Conservation (phyloP, 2,113 vertebrate species). For the Callithrix jacchus region DNA sequence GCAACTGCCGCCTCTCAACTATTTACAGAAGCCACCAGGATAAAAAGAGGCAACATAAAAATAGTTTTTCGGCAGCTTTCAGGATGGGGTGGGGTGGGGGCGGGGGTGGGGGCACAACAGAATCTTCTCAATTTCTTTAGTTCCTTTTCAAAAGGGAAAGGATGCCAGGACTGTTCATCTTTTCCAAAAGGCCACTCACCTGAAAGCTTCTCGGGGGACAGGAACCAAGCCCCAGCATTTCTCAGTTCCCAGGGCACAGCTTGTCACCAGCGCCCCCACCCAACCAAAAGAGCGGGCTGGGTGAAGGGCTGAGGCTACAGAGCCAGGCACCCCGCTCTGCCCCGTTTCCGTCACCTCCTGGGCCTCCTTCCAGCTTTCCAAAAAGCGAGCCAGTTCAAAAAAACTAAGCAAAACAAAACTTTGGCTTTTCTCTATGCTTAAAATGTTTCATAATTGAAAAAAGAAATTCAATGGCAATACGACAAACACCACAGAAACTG, state of each 20-base stretch:
- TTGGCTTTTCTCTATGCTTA: not conserved
- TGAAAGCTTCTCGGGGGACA: not conserved
- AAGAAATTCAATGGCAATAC: not conserved
- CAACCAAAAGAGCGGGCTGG: not conserved
- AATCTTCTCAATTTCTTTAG: slow-evolving; percentile 22
- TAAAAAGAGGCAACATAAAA: slow-evolving; percentile 75
- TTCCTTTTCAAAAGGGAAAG: not conserved
- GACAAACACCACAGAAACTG: not conserved
- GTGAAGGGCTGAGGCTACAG: not conserved
- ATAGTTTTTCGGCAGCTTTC: slow-evolving; percentile 62
- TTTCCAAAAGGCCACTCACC: not conserved
- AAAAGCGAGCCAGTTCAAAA: not conserved
- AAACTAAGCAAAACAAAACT: not conserved
- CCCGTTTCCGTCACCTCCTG: not conserved
- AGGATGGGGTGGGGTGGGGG: not conserved
- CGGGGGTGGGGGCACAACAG: not conserved
- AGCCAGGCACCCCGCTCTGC: not conserved
- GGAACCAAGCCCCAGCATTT: not conserved
- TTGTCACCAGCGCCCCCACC: not conserved
- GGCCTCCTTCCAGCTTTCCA: not conserved
- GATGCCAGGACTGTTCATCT: not conserved
- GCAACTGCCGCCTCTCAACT: slow-evolving; percentile 64
- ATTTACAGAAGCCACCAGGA: slow-evolving; percentile 71
- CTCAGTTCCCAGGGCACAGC: not conserved
- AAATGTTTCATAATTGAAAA: slow-evolving; percentile 41